Percentiles rank a stretch among this genome's conserved stretches.
phyloP scores from a whole-genome alignment of 2,113 vertebrate species.

The Ciconia boyciana region DNA sequence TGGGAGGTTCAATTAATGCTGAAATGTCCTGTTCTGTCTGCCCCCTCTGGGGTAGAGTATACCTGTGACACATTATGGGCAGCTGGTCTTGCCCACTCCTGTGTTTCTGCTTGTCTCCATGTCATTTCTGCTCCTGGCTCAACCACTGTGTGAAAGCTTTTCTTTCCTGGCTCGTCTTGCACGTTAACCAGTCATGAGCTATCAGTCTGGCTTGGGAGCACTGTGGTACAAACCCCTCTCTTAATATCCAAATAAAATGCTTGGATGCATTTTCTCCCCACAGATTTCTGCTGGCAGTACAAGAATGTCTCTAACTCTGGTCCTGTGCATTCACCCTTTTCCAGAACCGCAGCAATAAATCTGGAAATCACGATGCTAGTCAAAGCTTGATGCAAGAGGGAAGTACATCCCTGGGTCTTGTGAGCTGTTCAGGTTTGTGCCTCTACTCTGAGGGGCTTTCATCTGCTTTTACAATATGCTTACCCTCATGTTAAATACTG shows the following conservation, averaged over 20 bases:
- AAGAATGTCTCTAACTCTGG: background rate
- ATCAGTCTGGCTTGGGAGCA: background rate
- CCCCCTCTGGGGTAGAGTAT: background rate
- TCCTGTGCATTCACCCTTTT: background rate
- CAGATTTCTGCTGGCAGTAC: background rate
- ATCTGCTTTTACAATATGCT: background rate
- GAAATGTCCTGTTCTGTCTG: background rate
- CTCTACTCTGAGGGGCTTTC: background rate
- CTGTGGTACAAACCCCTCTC: background rate
- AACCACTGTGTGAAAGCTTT: background rate
- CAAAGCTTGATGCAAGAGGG: background rate
- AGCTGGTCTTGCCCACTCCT: background rate
- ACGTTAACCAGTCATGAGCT: background rate
- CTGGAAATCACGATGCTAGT: background rate
- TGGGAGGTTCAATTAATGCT: background rate
- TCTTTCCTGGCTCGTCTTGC: background rate
- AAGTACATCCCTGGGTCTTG: background rate
- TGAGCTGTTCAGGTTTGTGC: background rate
- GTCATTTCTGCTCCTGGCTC: background rate
- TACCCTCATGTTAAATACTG: background rate
- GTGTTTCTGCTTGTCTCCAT: background rate
- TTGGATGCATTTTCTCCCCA: background rate
- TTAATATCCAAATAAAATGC: background rate
- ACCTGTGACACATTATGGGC: background rate
- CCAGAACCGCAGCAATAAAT: background rate